phyloP scores from a whole-genome alignment of 1,140 invertebrate genomes.

The Trichonephila inaurata region DNA sequence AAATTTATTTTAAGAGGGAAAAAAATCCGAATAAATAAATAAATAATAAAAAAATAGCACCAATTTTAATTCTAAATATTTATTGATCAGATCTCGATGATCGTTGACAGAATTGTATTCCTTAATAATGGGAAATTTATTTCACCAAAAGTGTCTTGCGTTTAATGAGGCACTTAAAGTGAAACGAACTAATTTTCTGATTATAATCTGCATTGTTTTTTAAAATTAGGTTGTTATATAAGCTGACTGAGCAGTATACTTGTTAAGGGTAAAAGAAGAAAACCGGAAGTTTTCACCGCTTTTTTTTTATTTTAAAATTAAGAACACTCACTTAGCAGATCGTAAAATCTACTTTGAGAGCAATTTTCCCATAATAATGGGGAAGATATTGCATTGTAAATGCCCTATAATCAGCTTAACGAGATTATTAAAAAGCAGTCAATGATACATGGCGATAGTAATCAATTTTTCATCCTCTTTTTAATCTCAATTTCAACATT shows the following conservation, averaged over 20 bases:
- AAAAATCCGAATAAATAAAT: too few relatives aligned
- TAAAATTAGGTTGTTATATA: too few relatives aligned
- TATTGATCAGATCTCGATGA: too few relatives aligned
- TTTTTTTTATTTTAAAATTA: not conserved
- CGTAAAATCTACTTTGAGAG: not conserved
- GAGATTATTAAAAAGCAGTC: not conserved
- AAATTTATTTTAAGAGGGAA: too few relatives aligned
- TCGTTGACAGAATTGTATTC: too few relatives aligned
- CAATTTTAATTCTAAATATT: too few relatives aligned
- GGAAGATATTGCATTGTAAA: not conserved
- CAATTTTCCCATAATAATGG: not conserved
- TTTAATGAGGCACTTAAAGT: too few relatives aligned
- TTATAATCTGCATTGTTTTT: too few relatives aligned
- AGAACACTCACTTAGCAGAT: not conserved
- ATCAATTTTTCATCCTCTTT: not conserved
- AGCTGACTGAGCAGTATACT: not conserved
- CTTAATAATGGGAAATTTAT: too few relatives aligned
- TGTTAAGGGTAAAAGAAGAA: not conserved
- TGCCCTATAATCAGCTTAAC: not conserved
- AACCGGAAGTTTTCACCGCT: not conserved
- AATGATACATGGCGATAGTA: not conserved
- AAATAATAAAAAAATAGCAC: too few relatives aligned
- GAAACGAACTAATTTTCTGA: too few relatives aligned
- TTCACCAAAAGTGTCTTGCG: too few relatives aligned
- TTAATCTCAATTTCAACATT: conserved; percentile 1